Conservation (phyloP, 2,888 invertebrate species). For the Troilus luridus region DNA sequence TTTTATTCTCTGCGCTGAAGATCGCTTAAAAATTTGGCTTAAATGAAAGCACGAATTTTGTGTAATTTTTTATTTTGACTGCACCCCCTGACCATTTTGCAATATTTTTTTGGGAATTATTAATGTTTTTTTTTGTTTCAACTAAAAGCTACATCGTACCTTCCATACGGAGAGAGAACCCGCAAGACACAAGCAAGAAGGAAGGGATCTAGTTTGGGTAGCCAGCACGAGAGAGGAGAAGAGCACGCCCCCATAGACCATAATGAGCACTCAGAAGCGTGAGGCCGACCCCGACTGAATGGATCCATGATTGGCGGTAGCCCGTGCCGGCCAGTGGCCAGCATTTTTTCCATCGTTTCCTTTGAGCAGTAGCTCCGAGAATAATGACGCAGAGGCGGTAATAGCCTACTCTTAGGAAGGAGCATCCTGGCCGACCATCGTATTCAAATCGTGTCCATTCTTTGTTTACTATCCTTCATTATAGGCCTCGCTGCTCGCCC, state of each 20-base stretch:
- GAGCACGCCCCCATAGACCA: neutral
- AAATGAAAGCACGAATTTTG: too few species aligned
- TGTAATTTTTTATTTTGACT: too few species aligned
- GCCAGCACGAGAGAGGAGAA: neutral
- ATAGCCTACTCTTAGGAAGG: neutral
- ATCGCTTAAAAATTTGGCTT: too few species aligned
- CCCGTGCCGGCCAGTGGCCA: neutral
- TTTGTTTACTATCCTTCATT: conserved; percentile 25
- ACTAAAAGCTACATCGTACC: too few species aligned
- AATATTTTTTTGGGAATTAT: too few species aligned
- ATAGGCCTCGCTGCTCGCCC: neutral
- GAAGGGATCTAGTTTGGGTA: neutral
- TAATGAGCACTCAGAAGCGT: conserved; percentile 12
- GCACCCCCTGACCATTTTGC: too few species aligned
- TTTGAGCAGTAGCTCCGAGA: neutral
- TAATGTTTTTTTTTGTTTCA: too few species aligned
- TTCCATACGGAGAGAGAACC: neutral
- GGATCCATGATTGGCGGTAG: neutral
- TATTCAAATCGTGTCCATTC: neutral
- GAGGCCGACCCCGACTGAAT: neutral
- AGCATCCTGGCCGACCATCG: neutral
- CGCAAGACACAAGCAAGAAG: neutral
- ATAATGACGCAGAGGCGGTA: neutral
- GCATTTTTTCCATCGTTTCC: neutral
- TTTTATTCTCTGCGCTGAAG: too few species aligned